Percentiles rank a stretch among this genome's conserved stretches.
phyloP scores from a whole-genome alignment of 2,888 invertebrate species.

The Drosophila putrida region DNA sequence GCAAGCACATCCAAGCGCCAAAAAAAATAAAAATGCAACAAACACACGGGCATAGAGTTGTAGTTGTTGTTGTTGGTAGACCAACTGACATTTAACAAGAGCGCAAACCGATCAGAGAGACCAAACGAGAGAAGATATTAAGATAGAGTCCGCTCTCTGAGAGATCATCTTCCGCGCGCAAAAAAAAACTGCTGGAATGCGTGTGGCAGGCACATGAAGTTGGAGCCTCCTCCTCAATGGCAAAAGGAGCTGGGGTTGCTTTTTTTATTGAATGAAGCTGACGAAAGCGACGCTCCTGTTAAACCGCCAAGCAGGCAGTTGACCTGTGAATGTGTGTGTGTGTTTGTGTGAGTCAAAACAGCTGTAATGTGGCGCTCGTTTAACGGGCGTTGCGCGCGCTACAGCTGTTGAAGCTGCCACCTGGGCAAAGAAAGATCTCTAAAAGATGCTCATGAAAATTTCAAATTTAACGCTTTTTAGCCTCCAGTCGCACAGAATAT shows the following conservation, averaged over 20 bases:
- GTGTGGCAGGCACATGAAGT: slow-evolving; percentile 44
- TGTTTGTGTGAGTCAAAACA: slow-evolving; percentile 44
- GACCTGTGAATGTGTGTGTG: slow-evolving; percentile 27
- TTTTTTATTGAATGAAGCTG: slow-evolving; percentile 49
- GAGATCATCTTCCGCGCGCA: slow-evolving; percentile 39
- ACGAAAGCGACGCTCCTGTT: slow-evolving; percentile 39
- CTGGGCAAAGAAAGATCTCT: slow-evolving; percentile 26
- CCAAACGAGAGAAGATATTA: slow-evolving; percentile 4
- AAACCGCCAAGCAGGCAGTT: slow-evolving; percentile 46
- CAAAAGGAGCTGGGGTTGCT: not conserved
- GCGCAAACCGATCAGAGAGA: slow-evolving; percentile 31
- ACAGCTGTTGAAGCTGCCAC: slow-evolving; percentile 71
- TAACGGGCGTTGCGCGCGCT: slow-evolving; percentile 49
- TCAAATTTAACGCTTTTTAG: not conserved
- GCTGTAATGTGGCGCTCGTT: slow-evolving; percentile 60
- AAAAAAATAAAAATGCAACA: slow-evolving; percentile 70
- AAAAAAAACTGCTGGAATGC: slow-evolving; percentile 36
- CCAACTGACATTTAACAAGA: slow-evolving; percentile 66
- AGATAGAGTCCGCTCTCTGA: not conserved
- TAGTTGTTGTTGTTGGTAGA: slow-evolving; percentile 41
- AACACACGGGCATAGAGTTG: slow-evolving; percentile 45
- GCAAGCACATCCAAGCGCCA: slow-evolving; percentile 50
- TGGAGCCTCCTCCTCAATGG: slow-evolving; percentile 11
- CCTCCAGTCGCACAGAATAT: not conserved
- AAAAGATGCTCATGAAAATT: not conserved